Base-by-base conservation (phyloP, 92 coral and sea anemone genomes). In the Scolanthus callimorphus region DNA sequence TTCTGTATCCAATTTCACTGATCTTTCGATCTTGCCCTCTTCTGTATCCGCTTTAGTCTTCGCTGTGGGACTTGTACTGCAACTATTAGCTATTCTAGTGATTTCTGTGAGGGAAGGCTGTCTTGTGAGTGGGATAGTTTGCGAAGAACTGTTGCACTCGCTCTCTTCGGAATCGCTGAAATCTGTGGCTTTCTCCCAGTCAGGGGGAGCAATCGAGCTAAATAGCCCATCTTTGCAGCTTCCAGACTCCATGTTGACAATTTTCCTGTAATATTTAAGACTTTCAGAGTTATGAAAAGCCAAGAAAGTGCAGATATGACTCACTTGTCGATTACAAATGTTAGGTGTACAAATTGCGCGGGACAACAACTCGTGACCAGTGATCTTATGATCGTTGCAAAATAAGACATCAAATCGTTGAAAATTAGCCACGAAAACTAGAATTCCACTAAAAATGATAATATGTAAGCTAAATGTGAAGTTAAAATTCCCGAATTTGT, bases 31-130 rank as follows among this genome's bases (percentile, higher is more conserved):
- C 3, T 6, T 27, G 31, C 62, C 63, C 17, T 39, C 29, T 4
- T 72, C 82, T 24, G 78, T 51, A 22, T 59, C 62, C 24, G 51
- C 52, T 27, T 69, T 67, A 51, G 15, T 13, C 27, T 73, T 68
- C 37, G 57, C 46, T 34, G 71, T 61, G 8, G 74, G 65, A 37
- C 59, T 60, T 1, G 77, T 39, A 13, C 54, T 60, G 53, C 85
- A 77, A 69, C 76, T 80, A 54, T 84, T 71, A 27, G 97, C 84
- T 38, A 92, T 80, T 24, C 79, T 62, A 10, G 98, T 75, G 60
- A 92, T 96, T 60, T 92, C 98, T 6, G 90, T 89, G 22, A 92
- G 66, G 25, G 96, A 92, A 24, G 86, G 78, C 59, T 84, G 86
- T 55, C 90, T 74, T 46, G 62, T 49, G 21, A 92, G 64, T 15